Evolutionary conservation across 1,140 invertebrate species (phyloP).

Genomic region (Marisa cornuarietis): DNA sequence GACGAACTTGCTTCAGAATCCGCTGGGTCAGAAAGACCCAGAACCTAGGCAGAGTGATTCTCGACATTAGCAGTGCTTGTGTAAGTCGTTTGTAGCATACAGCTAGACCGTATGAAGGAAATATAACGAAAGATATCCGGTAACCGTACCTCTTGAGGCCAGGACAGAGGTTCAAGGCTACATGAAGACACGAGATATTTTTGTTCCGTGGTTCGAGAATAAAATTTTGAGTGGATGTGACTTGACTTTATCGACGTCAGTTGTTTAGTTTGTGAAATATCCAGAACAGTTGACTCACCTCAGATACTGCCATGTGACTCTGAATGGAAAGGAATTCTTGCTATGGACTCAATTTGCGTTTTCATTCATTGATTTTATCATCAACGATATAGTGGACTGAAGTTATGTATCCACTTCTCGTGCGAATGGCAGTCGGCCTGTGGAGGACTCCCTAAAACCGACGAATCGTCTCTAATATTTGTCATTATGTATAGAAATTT

Average conservation of each 20-base stretch:
- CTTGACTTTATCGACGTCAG: background rate
- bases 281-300: background rate
- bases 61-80: background rate
- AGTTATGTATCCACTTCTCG: slow-evolving; percentile 20
- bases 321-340: slow-evolving; percentile 16
- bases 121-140: background rate
- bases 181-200: slow-evolving; percentile 28
- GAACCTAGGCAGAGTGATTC: background rate
- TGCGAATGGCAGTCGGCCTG: slow-evolving; percentile 19
- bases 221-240: slow-evolving; percentile 9
- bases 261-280: background rate
- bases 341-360: background rate
- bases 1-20: background rate
- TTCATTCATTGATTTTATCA: slow-evolving; percentile 25
- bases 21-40: too few relatives aligned
- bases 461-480: slow-evolving; percentile 1
- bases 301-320: slow-evolving; percentile 4
- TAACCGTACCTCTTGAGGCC: slow-evolving; percentile 2
- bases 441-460: slow-evolving; percentile 6
- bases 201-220: slow-evolving; percentile 22
- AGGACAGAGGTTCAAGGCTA: slow-evolving; percentile 29
- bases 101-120: background rate
- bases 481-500: slow-evolving; percentile 18
- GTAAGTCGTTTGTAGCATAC: background rate
- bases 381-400: slow-evolving; percentile 24